phyloP scores from a whole-genome alignment of 1,140 invertebrate genomes.

The Hylaeus volcanicus region DNA sequence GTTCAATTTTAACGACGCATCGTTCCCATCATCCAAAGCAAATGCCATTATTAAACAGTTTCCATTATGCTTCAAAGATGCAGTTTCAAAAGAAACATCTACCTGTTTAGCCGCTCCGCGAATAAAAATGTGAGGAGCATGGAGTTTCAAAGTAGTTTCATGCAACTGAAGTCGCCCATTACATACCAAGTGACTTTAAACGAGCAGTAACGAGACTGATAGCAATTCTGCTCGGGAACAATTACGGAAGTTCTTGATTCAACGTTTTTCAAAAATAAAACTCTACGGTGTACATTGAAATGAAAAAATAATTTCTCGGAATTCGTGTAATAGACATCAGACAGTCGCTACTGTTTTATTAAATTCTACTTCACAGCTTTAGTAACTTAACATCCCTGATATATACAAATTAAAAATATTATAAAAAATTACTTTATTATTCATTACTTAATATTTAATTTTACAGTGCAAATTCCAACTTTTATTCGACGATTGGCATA shows the following conservation, averaged over 20 bases:
- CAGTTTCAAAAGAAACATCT: conserved; percentile 9
- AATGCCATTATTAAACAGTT: conserved; percentile 32
- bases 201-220: conserved; percentile 36
- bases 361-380: no score
- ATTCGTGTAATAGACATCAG: not conserved
- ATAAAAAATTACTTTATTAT: no score
- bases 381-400: no score
- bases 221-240: conserved; percentile 10
- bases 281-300: not conserved
- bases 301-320: not conserved
- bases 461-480: no score
- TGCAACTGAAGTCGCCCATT: conserved; percentile 36
- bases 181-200: conserved; percentile 40
- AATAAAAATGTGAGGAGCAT: conserved; percentile 35
- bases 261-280: conserved; percentile 4
- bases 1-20: conserved; percentile 11
- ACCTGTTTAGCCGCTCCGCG: conserved; percentile 1
- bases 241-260: conserved; percentile 11
- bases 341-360: no score
- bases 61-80: not conserved
- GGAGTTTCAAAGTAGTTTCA: conserved; percentile 44
- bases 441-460: no score
- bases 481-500: no score
- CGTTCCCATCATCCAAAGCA: conserved; percentile 5
- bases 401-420: no score